A percentile compares a stretch with the other conserved stretches of the same genome.
phyloP scores from a whole-genome alignment of 2,113 vertebrate genomes.

The Regulus satrapa region DNA sequence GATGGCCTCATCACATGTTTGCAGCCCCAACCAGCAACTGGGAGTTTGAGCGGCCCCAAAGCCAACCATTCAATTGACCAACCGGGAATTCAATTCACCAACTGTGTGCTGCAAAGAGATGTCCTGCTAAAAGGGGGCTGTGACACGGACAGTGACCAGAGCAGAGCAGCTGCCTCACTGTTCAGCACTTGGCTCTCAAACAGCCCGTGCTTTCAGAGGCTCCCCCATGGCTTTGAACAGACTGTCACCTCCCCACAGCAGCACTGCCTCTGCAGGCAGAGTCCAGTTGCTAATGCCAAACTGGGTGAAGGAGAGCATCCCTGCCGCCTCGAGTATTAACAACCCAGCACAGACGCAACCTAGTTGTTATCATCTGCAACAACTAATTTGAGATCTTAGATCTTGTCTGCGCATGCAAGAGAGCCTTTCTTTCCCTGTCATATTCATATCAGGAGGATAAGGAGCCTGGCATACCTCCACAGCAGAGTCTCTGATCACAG shows the following conservation, averaged over 20 bases:
- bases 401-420: background rate
- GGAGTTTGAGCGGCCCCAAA: background rate
- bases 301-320: background rate
- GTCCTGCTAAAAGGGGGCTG: background rate
- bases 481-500: background rate
- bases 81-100: background rate
- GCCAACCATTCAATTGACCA: background rate
- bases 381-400: background rate
- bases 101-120: background rate
- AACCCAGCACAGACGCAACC: background rate
- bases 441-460: background rate
- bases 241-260: background rate
- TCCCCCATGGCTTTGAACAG: rapidly evolving
- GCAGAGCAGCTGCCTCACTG: background rate
- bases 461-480: background rate
- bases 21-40: background rate
- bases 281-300: background rate
- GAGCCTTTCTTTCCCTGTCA: background rate
- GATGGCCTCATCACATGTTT: background rate
- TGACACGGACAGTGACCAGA: background rate
- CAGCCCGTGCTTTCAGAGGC: background rate
- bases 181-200: background rate
- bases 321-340: background rate
- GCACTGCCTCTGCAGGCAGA: background rate
- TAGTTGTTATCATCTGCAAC: background rate